Evolutionary conservation across 2,797 vertebrate genomes (phyloP).

Genomic region (Rhynchotus rufescens): DNA sequence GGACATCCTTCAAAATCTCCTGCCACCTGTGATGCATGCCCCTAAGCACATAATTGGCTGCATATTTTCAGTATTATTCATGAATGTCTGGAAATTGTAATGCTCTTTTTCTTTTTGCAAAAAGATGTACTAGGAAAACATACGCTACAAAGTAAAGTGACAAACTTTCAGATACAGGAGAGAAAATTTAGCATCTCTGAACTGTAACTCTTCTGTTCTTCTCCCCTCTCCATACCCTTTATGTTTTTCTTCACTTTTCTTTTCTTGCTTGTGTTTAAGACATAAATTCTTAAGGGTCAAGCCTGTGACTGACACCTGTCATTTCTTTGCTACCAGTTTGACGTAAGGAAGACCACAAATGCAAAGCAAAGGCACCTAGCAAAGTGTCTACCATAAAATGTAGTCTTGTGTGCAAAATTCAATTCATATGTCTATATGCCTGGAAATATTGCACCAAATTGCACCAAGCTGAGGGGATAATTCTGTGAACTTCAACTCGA

Average conservation of each 20-base stretch:
- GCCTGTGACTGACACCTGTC: neutral
- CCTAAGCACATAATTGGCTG: neutral
- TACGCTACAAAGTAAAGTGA: neutral
- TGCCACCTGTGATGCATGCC: neutral
- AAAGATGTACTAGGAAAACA: neutral
- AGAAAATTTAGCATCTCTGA: neutral
- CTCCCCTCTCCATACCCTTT: neutral
- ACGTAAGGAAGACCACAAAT: neutral
- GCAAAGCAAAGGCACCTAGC: neutral
- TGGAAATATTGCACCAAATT: neutral
- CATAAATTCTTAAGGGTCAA: neutral
- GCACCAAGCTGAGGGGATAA: neutral
- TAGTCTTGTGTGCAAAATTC: neutral
- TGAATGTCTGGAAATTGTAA: neutral
- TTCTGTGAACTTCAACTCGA: neutral
- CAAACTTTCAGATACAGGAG: neutral
- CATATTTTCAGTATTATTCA: neutral
- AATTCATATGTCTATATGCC: neutral
- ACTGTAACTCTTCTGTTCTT: neutral
- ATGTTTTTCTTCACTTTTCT: neutral
- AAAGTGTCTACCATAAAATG: neutral
- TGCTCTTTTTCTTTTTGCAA: neutral
- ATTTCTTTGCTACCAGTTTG: neutral
- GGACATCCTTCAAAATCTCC: neutral
- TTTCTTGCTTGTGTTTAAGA: neutral